A percentile compares a stretch with the other conserved stretches of the same genome.
phyloP scores from a whole-genome alignment of 2,888 invertebrate genomes.

The Erebia ligea region DNA sequence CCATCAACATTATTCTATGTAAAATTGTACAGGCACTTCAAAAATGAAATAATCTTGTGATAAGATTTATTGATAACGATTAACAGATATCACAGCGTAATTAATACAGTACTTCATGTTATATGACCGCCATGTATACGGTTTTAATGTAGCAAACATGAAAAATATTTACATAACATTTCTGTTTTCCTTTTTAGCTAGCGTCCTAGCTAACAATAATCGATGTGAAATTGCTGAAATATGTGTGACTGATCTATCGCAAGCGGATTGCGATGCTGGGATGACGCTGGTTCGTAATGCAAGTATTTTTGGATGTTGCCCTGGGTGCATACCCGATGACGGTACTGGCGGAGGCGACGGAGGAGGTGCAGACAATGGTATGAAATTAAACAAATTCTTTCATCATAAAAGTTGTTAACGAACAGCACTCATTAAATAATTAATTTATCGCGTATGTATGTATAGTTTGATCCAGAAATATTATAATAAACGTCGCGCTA shows the following conservation, averaged over 20 bases:
- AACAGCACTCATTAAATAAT: background rate
- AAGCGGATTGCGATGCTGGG: conserved; percentile 54
- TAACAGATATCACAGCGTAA: conserved; percentile 50
- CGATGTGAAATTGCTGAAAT: conserved; percentile 60
- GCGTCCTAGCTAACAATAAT: conserved; percentile 11
- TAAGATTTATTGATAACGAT: conserved; percentile 44
- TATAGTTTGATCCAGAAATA: no score
- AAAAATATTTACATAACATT: conserved; percentile 16
- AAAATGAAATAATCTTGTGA: conserved; percentile 35
- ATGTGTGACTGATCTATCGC: conserved; percentile 67
- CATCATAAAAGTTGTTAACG: background rate
- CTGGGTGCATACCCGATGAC: conserved; percentile 57
- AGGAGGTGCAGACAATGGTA: conserved; percentile 22
- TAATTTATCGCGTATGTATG: background rate
- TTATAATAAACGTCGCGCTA: no score
- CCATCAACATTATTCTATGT: background rate
- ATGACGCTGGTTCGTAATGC: conserved; percentile 55
- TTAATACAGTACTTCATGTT: conserved; percentile 42
- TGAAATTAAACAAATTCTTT: background rate
- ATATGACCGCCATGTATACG: conserved; percentile 34
- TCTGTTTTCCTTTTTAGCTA: conserved; percentile 40
- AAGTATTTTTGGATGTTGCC: conserved; percentile 70
- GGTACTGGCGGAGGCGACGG: conserved; percentile 31
- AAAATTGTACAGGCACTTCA: conserved; percentile 15
- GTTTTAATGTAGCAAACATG: conserved; percentile 24